phyloP scores from a whole-genome alignment of 2,888 invertebrate genomes.

The Halictus ligatus region DNA sequence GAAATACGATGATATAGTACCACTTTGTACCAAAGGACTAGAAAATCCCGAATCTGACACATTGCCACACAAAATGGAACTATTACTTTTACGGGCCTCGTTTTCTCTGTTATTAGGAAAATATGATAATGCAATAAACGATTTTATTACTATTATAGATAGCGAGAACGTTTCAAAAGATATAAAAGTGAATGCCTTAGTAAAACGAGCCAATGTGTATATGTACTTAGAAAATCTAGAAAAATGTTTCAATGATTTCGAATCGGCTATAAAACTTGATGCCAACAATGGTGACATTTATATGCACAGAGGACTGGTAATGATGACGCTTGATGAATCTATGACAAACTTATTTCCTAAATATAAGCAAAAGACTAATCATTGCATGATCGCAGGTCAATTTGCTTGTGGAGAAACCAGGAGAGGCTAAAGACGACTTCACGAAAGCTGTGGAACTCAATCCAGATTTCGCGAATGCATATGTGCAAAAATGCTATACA shows the following conservation, averaged over 20 bases:
- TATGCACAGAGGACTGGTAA: constrained; percentile 93
- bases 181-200: constrained; percentile 92
- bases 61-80: constrained; percentile 85
- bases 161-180: constrained; percentile 87
- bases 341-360: neutral
- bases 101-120: constrained; percentile 92
- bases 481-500: constrained; percentile 95
- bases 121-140: constrained; percentile 89
- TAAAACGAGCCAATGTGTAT: constrained; percentile 94
- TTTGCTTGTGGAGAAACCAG: constrained; percentile 92
- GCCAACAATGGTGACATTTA: constrained; percentile 95
- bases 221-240: constrained; percentile 92
- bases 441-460: constrained; percentile 92
- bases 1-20: constrained; percentile 91
- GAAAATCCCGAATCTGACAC: constrained; percentile 85
- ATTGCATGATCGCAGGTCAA: constrained; percentile 87
- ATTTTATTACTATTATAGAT: constrained; percentile 90
- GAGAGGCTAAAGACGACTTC: constrained; percentile 93
- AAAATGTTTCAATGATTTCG: constrained; percentile 92
- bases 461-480: constrained; percentile 93
- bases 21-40: constrained; percentile 92
- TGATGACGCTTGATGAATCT: neutral
- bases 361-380: neutral
- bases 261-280: constrained; percentile 90
- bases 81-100: constrained; percentile 93